Base-by-base conservation (phyloP, 2,888 invertebrate species). In the Leptogaster cylindrica region DNA sequence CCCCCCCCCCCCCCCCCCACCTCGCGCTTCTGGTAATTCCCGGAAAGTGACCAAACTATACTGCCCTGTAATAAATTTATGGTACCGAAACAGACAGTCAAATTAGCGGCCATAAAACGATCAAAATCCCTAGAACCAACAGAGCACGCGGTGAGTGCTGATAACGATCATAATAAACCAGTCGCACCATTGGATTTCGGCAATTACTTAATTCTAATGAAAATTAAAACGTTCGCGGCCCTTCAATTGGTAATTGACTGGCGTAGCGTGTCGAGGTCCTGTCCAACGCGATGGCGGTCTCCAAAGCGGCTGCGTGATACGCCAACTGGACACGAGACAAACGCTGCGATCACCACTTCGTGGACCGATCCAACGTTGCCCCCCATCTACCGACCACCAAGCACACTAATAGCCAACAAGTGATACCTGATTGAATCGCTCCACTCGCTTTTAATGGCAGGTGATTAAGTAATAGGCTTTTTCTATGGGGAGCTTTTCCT, bases 401-500 rank as follows among this genome's bases (percentile, higher is more conserved):
- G 8, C 14, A 14, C 10, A 23, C 18, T 33, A 33, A 52, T 33
- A 16, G 31, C 10, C 20, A 16, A n/a, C n/a, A n/a, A 55, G 23
- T 55, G 55, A 20, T 55, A 36, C 55, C 20, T 55, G 36, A 55
- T 55, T 36, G 55, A 55, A 55, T 36, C 18, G 25, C 6, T 2
- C 23, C 23, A 25, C 39, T 36, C 36, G 10, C 12, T 55, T 55
- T 55, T 55, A 55, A 55, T 55, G 55, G 33, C 55, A 55, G 55
- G 55, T 55, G 39, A 55, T 55, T 55, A 55, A 55, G 55, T 55
- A 55, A 36, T 36, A 55, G 20, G 23, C 39, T 55, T 55, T 55
- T 20, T 23, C 23, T 23, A 36, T 55, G 23, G 39, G 8, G 3
- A 36, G n/a, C 33, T 55, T 39, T 55, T 50, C n/a, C 20, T 36